Evolutionary conservation across 2,888 invertebrate species (phyloP), one percentile per base, ranked within the genome.

Genomic region (Eulithis prunata): DNA sequence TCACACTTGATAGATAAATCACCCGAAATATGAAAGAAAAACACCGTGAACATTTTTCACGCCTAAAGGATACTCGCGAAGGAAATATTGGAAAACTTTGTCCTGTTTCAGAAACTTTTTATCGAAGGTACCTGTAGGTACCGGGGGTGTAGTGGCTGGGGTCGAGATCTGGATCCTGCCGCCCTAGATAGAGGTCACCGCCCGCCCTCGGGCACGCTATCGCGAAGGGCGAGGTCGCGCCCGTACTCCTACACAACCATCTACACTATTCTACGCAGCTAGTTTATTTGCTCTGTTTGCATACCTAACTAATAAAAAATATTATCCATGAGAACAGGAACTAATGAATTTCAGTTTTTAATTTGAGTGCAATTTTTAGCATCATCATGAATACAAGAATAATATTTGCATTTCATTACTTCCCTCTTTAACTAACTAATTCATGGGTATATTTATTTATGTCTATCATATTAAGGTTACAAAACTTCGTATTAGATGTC

Each of bases 171-270:
- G 57, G 21, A 47, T 41, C 49, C 55, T 47, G 46, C 56, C 56
- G 57, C 67, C 63, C 71, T 63, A 65, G 62, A 62, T 63, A 68
- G 49, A 63, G 65, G 45, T 57, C 59, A 57, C 68, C 66, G 70
- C 66, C 70, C 68, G 66, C 70, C 70, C 70, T 62, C 57, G 52
- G 2, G 21, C 49, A 21, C 47, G 47, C 49, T 21, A 60, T 45
- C 57, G 61, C 64, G 61, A 62, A 70, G 70, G 68, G 70, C 71
- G 69, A 57, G 64, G 65, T 62, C 67, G 58, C 46, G 62, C 21
- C 46, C 14, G n/a, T 2, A 57, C 14, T 49, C 21, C 4, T 49
- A 49, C 21, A 49, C 11, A 47, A 49, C 49, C 4, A 32, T 32
- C 4, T 5, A 4, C 32, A 32, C 32, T 5, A 32, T 32, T 5